Evolutionary conservation across 1,140 invertebrate genomes (phyloP).

Genomic region (Portunus trituberculatus): DNA sequence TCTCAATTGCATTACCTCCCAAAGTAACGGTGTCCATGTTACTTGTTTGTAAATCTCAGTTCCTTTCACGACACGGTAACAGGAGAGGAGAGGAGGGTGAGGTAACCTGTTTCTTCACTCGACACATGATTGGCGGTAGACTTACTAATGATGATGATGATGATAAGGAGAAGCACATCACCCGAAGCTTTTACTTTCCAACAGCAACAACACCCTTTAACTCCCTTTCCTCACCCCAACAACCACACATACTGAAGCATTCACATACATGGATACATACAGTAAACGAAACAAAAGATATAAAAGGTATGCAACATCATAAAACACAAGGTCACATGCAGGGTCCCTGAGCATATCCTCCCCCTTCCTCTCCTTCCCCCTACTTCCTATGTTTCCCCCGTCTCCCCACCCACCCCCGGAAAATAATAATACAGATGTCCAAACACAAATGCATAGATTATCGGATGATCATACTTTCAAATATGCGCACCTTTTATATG

Average conservation of each 20-base stretch:
- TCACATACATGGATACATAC: conserved; percentile 12
- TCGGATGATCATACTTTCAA: conserved; percentile 14
- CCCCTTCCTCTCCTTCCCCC: not conserved
- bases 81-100: not conserved
- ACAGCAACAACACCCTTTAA: too few relatives aligned
- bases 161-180: too few relatives aligned
- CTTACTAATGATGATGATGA: too few relatives aligned
- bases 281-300: conserved; percentile 9
- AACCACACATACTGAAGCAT: not conserved
- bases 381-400: not conserved
- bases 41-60: not conserved
- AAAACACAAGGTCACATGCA: not conserved
- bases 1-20: too few relatives aligned
- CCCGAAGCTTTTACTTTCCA: too few relatives aligned
- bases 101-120: not conserved
- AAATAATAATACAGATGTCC: conserved; percentile 15
- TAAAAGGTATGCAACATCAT: not conserved
- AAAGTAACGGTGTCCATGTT: too few relatives aligned
- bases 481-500: not conserved
- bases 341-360: not conserved
- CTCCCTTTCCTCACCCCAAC: not conserved
- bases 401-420: not conserved
- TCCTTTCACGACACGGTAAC: not conserved
- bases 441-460: conserved; percentile 23
- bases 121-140: not conserved